Conservation (phyloP, 2,797 vertebrate genomes). For the Protosalanx chinensis region DNA sequence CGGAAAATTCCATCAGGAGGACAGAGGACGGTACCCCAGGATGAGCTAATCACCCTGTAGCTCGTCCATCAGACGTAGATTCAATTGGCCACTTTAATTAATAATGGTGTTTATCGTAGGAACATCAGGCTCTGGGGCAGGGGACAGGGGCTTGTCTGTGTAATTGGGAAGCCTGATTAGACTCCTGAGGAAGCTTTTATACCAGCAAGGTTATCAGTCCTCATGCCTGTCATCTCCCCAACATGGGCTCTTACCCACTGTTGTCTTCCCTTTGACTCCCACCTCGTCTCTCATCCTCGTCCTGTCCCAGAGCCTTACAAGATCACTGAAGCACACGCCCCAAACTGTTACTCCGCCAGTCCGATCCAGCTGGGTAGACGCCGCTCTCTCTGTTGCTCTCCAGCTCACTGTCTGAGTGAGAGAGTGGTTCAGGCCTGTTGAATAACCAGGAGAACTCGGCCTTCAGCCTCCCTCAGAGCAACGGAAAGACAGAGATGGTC, state of each 20-base stretch:
- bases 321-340: not conserved
- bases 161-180: constrained; percentile 79
- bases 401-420: not conserved
- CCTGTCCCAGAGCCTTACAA: not conserved
- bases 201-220: constrained; percentile 79
- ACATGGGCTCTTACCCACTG: constrained; percentile 31
- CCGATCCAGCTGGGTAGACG: not conserved
- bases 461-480: constrained; percentile 7
- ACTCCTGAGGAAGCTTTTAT: constrained; percentile 76
- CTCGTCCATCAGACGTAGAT: constrained; percentile 74
- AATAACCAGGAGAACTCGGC: constrained; percentile 1
- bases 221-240: constrained; percentile 72
- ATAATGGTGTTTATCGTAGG: constrained; percentile 78
- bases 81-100: constrained; percentile 80
- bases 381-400: not conserved
- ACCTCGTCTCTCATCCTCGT: not conserved
- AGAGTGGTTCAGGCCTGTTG: too few species aligned
- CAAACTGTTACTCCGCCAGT: not conserved
- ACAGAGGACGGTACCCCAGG: constrained; percentile 56
- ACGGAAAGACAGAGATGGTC: constrained; percentile 40
- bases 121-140: constrained; percentile 67
- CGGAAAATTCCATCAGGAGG: constrained; percentile 60
- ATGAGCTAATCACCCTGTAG: constrained; percentile 61
- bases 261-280: constrained; percentile 30
- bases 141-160: constrained; percentile 63